These are phyloP conservation scores for Temnothorax curvispinosus DNA, from an alignment of 1,140 invertebrate species.

Conservation along the genomic window DNA sequence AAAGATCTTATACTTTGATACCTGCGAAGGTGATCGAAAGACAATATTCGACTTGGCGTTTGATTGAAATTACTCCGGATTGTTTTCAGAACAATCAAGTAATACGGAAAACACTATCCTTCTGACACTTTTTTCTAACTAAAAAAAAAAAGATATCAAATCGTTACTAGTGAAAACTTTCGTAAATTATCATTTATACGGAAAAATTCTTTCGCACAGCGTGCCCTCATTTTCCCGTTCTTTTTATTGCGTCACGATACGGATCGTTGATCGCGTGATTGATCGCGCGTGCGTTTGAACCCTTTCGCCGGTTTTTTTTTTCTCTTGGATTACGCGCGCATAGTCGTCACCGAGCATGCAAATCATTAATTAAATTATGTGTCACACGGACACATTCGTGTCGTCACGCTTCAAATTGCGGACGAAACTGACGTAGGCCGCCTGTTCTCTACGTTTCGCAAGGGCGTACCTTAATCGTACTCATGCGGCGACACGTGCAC, in stretches of 20 bases:
- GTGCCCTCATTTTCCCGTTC: neutral
- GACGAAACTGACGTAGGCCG: neutral
- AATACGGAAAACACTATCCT: neutral
- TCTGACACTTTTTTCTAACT: neutral
- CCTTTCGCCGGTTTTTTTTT: neutral
- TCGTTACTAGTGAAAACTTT: neutral
- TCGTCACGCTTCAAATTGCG: constrained; percentile 61
- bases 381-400: constrained; percentile 61
- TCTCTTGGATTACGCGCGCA: neutral
- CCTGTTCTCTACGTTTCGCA: constrained; percentile 33
- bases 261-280: constrained; percentile 38
- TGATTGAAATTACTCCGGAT: neutral
- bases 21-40: neutral
- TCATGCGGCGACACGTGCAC: constrained; percentile 23
- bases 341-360: constrained; percentile 49
- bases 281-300: neutral
- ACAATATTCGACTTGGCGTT: neutral
- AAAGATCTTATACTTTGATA: neutral
- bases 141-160: neutral
- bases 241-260: neutral
- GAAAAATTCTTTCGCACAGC: neutral
- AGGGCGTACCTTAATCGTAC: neutral
- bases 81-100: neutral
- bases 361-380: constrained; percentile 67
- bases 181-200: neutral